Evolutionary conservation across 64 coral and sea anemone species (phyloP).

Genomic region (Porites lutea): DNA sequence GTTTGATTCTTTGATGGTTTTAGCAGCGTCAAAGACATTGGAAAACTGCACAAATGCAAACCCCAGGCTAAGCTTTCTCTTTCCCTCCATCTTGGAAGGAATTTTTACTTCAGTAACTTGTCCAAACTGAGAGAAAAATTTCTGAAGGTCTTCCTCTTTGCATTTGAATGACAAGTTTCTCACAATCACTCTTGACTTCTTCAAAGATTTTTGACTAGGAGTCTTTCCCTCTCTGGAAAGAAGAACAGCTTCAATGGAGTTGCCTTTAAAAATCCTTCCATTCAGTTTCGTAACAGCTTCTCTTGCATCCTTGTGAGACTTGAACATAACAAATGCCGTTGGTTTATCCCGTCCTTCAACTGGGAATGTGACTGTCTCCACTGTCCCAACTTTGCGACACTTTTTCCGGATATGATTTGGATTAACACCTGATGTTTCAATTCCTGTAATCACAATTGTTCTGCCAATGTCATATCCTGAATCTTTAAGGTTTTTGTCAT

Average conservation of each 20-base stretch:
- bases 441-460: conserved; percentile 72
- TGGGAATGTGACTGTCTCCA: conserved; percentile 85
- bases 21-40: conserved; percentile 89
- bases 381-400: conserved; percentile 62
- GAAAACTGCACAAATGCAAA: conserved; percentile 98
- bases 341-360: conserved; percentile 64
- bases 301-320: conserved; percentile 85
- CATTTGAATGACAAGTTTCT: conserved; percentile 97
- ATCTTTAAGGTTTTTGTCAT: conserved; percentile 27
- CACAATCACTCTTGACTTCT: conserved; percentile 91
- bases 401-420: conserved; percentile 82
- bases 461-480: conserved; percentile 67
- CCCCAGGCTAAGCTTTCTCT: conserved; percentile 74
- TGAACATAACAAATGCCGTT: conserved; percentile 73
- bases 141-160: conserved; percentile 67
- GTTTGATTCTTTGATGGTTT: conserved; percentile 87
- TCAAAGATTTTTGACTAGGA: conserved; percentile 55
- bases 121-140: conserved; percentile 85
- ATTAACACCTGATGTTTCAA: conserved; percentile 51
- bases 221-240: conserved; percentile 83
- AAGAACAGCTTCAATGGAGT: conserved; percentile 51
- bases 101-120: conserved; percentile 69
- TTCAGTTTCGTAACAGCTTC: conserved; percentile 60
- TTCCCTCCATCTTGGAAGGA: conserved; percentile 71
- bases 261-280: conserved; percentile 75